A percentile compares a stretch with the other conserved stretches of the same genome.
Conservation (phyloP, 2,888 invertebrate species). For the Ligdia adustata region DNA sequence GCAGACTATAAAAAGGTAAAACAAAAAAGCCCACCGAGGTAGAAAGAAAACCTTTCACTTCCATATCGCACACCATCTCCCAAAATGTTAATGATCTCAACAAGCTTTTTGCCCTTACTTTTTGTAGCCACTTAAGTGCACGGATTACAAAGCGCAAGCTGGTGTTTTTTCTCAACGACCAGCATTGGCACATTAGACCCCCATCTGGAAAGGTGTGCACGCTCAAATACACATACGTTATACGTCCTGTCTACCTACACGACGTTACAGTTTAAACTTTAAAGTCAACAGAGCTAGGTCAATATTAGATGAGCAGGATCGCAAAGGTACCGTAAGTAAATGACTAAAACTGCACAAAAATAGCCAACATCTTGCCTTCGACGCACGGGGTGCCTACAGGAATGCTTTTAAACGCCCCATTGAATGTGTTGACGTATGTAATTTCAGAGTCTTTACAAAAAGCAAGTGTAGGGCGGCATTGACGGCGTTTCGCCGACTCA, state of each 20-base stretch:
- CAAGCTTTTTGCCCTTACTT: slow-evolving; percentile 20
- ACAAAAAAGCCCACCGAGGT: slow-evolving; percentile 9
- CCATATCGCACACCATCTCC: slow-evolving; percentile 30
- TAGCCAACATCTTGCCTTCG: slow-evolving; percentile 44
- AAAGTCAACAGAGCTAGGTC: not conserved
- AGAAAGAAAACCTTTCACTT: not conserved
- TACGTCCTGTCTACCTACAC: not conserved
- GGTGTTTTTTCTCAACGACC: slow-evolving; percentile 41
- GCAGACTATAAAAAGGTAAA: not conserved
- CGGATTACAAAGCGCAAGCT: slow-evolving; percentile 19
- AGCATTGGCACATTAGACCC: slow-evolving; percentile 48
- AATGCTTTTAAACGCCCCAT: slow-evolving; percentile 71
- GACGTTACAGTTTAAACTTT: slow-evolving; percentile 12
- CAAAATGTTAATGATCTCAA: slow-evolving; percentile 22
- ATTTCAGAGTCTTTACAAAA: slow-evolving; percentile 71
- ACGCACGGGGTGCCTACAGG: slow-evolving; percentile 53
- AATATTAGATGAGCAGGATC: not conserved
- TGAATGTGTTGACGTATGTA: slow-evolving; percentile 72
- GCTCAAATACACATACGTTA: slow-evolving; percentile 29
- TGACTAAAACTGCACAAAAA: slow-evolving; percentile 44
- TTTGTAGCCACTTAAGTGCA: slow-evolving; percentile 21
- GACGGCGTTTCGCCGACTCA: slow-evolving; percentile 41
- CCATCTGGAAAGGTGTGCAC: slow-evolving; percentile 47
- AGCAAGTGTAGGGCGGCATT: slow-evolving; percentile 53
- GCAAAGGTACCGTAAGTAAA: slow-evolving; percentile 23